A percentile compares a stretch with the other conserved stretches of the same genome.
These are phyloP conservation scores for Magallana gigas DNA, from an alignment of 1,140 invertebrate genomes.

Conservation along the genomic window DNA sequence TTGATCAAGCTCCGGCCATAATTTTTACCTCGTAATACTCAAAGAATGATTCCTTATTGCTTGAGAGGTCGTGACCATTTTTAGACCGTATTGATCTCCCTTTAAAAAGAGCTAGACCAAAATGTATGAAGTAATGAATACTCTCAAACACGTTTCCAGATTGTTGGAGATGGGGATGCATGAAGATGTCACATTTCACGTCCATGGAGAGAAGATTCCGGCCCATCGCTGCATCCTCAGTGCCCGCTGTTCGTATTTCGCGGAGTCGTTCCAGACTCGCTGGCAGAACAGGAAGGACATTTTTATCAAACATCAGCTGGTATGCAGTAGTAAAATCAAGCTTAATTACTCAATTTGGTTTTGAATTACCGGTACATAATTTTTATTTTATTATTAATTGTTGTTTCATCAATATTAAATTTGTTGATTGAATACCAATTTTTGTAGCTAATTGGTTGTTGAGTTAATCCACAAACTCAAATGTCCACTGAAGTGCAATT, in stretches of 20 bases:
- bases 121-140: too few relatives aligned
- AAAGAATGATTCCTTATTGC: too few relatives aligned
- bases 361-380: too few relatives aligned
- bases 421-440: too few relatives aligned
- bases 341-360: neutral
- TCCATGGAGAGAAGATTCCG: constrained; percentile 77
- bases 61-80: too few relatives aligned
- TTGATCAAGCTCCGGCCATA: too few relatives aligned
- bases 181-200: constrained; percentile 79
- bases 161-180: constrained; percentile 78
- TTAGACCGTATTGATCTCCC: too few relatives aligned
- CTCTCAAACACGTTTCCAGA: constrained; percentile 66
- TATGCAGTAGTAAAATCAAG: constrained; percentile 56
- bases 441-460: neutral
- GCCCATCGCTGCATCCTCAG: constrained; percentile 80
- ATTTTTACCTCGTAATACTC: too few relatives aligned
- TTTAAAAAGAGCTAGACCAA: too few relatives aligned
- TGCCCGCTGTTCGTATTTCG: constrained; percentile 80
- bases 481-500: too few relatives aligned
- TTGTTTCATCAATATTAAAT: too few relatives aligned
- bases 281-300: constrained; percentile 78
- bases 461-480: neutral
- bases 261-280: constrained; percentile 77
- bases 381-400: too few relatives aligned
- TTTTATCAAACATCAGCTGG: constrained; percentile 76